A percentile compares a stretch with the other conserved stretches of the same genome.
Conservation (phyloP, 2,113 vertebrate species). For the Hymenochirus boettgeri region DNA sequence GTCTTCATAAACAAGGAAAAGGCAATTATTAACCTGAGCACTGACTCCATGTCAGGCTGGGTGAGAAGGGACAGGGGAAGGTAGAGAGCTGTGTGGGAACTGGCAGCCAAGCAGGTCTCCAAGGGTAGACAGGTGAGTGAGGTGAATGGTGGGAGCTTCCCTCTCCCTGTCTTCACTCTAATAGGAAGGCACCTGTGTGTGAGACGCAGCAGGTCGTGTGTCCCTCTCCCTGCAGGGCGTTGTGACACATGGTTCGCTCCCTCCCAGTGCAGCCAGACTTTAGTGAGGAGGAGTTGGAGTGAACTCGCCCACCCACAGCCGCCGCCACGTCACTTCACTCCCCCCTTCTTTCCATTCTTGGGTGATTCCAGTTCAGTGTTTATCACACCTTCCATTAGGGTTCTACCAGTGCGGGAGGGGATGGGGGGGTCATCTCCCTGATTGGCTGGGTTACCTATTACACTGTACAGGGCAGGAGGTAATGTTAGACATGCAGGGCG, state of each 20-base stretch:
- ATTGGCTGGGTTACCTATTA: too few species aligned
- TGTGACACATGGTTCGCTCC: slow-evolving; percentile 16
- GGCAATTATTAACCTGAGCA: slow-evolving; percentile 64
- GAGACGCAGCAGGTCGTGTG: neutral
- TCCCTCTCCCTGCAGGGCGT: slow-evolving; percentile 13
- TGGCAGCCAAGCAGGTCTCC: neutral
- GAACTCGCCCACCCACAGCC: slow-evolving; percentile 22
- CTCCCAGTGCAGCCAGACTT: neutral
- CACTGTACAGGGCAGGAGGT: too few species aligned
- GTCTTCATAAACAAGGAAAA: slow-evolving; percentile 64
- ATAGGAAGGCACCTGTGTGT: neutral
- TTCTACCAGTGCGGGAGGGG: too few species aligned
- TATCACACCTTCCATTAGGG: too few species aligned
- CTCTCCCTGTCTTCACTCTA: neutral
- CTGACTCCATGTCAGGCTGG: slow-evolving; percentile 57
- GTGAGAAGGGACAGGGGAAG: neutral
- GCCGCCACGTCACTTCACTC: neutral
- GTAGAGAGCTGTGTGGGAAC: neutral
- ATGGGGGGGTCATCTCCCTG: too few species aligned
- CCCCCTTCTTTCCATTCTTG: neutral
- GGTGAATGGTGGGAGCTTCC: neutral
- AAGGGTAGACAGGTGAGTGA: slow-evolving; percentile 6
- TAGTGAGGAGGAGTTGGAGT: slow-evolving; percentile 27
- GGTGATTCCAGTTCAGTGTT: too few species aligned
- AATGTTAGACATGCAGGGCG: too few species aligned